These are phyloP conservation scores for Cryptoprocta ferox DNA, from an alignment of 2,797 vertebrate species.

Conservation along the genomic window DNA sequence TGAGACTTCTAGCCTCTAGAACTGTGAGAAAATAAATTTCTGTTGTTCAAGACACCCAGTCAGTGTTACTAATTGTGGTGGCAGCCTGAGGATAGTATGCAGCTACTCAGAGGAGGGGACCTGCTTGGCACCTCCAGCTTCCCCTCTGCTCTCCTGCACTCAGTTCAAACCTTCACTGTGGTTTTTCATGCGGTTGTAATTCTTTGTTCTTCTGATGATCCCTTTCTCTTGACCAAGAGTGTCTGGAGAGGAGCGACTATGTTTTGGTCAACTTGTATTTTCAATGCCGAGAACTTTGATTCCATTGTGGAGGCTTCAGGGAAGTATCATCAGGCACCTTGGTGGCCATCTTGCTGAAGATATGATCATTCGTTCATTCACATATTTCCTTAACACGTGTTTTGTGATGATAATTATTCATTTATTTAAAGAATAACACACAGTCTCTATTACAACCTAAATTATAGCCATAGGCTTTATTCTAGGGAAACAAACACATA, in stretches of 20 bases:
- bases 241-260: background rate
- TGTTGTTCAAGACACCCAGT: background rate
- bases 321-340: background rate
- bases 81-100: rapidly evolving
- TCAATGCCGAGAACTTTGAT: background rate
- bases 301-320: background rate
- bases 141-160: background rate
- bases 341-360: background rate
- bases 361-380: background rate
- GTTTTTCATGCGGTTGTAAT: background rate
- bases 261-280: background rate
- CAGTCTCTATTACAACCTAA: background rate
- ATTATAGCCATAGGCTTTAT: background rate
- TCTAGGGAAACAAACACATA: background rate
- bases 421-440: background rate
- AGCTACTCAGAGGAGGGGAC: background rate
- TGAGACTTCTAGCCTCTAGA: background rate
- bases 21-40: background rate
- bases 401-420: background rate
- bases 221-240: background rate
- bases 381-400: background rate
- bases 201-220: background rate
- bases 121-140: background rate
- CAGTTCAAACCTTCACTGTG: background rate
- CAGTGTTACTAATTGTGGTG: background rate